Base-by-base conservation (phyloP, 2,797 vertebrate genomes). In the Hylomyscus alleni region DNA sequence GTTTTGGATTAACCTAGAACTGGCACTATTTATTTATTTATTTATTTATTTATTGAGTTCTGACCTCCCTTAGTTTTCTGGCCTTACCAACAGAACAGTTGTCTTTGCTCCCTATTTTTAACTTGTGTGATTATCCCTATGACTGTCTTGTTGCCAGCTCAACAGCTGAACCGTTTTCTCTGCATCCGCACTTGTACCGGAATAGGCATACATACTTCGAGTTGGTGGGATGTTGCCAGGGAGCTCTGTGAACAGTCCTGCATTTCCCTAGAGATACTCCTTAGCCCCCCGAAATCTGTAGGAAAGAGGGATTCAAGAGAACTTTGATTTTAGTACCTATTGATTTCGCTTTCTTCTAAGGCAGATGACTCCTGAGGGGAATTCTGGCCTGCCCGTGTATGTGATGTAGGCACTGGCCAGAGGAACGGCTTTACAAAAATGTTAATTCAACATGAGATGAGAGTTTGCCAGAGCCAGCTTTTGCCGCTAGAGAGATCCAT, bases 101-200 rank as follows among this genome's bases (percentile, higher is more conserved):
- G 93, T 92, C 91, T 77, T 60, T 4, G 31, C 69, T 90, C 34
- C 75, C 95, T 96, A 44, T 96, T 97, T 97, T 97, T 97, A 97
- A 52, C 62, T 82, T 80, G 72, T 52, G 81, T 31, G 24, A 80
- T 84, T 44, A 60, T 92, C 24, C 31, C 54, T 56, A 4, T 19
- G 3, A 60, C 65, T 20, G 14, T 62, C 67, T 56, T 73, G 62
- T 87, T 89, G 65, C 84, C 93, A 85, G 77, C 69, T 56, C 82
- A 90, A 84, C 95, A 96, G 96, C 94, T 95, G 94, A 75, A 52
- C 40, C 37, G 0, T 78, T 83, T 95, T 96, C 75, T 84, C n/a
- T 47, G 19, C 20, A 92, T 14, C 56, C 19, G 9, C 37, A 50
- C n/a, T 90, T 14, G 47, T 37, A n/a, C 78, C 82, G 54, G 81